phyloP scores from a whole-genome alignment of 2,113 vertebrate genomes.

The Prunella fulvescens region DNA sequence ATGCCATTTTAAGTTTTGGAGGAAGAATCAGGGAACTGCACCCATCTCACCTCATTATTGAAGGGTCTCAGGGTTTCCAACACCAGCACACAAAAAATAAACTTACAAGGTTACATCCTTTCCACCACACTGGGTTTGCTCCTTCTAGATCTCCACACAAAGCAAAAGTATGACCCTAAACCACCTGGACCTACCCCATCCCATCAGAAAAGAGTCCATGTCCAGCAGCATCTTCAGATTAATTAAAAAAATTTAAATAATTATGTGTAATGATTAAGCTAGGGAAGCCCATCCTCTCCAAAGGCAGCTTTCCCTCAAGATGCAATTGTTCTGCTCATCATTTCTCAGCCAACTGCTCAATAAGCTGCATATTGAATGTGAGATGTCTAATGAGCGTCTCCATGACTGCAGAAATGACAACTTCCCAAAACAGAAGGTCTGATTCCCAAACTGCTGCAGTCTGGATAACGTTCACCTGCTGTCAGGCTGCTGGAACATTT shows the following conservation, averaged over 20 bases:
- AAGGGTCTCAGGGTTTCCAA: background rate
- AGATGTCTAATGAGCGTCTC: background rate
- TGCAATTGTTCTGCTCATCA: background rate
- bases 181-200: background rate
- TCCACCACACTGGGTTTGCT: background rate
- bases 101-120: background rate
- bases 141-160: background rate
- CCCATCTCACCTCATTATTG: background rate
- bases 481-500: background rate
- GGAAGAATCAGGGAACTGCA: background rate
- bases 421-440: background rate
- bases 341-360: background rate
- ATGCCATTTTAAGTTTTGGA: background rate
- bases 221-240: background rate
- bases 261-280: fast-evolving
- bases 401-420: background rate
- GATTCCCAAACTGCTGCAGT: background rate
- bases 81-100: background rate
- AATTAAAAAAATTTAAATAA: background rate
- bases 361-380: background rate
- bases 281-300: background rate
- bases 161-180: background rate
- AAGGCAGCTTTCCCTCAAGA: background rate
- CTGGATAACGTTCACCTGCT: background rate
- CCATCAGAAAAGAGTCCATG: fast-evolving